phyloP scores from a whole-genome alignment of 1,140 invertebrate genomes.

The Papilio helenus region DNA sequence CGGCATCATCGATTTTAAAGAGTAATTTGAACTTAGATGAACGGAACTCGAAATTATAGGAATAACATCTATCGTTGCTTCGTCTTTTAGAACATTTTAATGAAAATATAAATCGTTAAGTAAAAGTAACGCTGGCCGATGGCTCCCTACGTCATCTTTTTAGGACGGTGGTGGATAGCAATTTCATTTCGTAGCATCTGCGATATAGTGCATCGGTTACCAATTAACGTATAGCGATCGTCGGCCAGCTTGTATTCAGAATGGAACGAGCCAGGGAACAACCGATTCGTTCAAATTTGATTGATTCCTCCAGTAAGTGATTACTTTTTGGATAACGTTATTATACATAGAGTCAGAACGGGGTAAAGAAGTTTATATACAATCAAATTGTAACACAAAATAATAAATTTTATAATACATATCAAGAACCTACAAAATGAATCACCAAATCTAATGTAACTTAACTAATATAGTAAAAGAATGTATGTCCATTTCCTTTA shows the following conservation, averaged over 20 bases:
- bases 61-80: too few species aligned
- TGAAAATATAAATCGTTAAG: neutral
- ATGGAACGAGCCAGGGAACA: neutral
- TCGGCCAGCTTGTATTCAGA: neutral
- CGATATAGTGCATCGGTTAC: slow-evolving; percentile 1
- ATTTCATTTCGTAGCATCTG: slow-evolving; percentile 20
- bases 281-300: neutral
- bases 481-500: neutral
- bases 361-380: neutral
- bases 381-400: too few species aligned
- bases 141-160: neutral
- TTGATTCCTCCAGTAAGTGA: neutral
- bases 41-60: too few species aligned
- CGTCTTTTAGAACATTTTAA: neutral
- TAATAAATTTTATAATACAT: too few species aligned
- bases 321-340: neutral
- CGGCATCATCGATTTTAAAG: neutral
- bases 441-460: neutral
- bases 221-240: neutral
- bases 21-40: neutral
- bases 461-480: neutral
- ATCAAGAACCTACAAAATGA: neutral
- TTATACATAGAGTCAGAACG: neutral
- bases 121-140: neutral
- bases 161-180: neutral